Base-by-base conservation (phyloP, 1,140 invertebrate species). In the Zaprionus nigranus region DNA sequence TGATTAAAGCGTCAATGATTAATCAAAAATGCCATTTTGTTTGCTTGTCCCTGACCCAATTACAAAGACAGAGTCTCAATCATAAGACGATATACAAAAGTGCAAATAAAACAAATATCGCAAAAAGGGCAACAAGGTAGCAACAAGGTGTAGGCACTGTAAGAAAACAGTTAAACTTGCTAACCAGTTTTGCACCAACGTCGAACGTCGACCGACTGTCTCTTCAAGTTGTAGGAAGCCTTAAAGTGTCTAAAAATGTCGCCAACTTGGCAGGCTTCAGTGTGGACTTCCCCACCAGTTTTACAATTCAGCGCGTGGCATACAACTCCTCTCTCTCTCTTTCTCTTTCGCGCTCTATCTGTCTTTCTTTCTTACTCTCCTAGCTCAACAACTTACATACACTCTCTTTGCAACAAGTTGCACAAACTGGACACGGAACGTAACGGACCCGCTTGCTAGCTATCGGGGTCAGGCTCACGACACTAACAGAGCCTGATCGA, bases 191-290 rank as follows among this genome's bases (percentile, higher is more conserved):
- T 63, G 24, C 36, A 56, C 54, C 30, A 34, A 34, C 30, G 30
- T 28, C n/a, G 56, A 17, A 22, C 13, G 26, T 43, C 22, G 28
- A 36, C 24, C 6, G 17, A 17, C 11, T 5, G 46, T 17, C 17
- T 12, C 7, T 26, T n/a, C 43, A 56, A 60, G 58, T 64, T 75
- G 66, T 59, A 83, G 83, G 83, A 86, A 86, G 83, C 83, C 82
- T 82, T 86, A 85, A 79, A 85, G 75, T 85, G 82, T 73, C 77
- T 83, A 53, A 86, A 53, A 75, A 81, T 87, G 83, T 88, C 82
- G 77, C 84, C 84, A 88, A 87, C 84, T 87, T 88, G 73, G 78
- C 84, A 88, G 83, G 83, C 84, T 87, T 86, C 83, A 56, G 34
- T 43, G 28, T 30, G 20, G 22, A 28, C 38, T 24, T 40, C 46